Conservation (phyloP, 2,113 vertebrate species). For the Tursiops truncatus region DNA sequence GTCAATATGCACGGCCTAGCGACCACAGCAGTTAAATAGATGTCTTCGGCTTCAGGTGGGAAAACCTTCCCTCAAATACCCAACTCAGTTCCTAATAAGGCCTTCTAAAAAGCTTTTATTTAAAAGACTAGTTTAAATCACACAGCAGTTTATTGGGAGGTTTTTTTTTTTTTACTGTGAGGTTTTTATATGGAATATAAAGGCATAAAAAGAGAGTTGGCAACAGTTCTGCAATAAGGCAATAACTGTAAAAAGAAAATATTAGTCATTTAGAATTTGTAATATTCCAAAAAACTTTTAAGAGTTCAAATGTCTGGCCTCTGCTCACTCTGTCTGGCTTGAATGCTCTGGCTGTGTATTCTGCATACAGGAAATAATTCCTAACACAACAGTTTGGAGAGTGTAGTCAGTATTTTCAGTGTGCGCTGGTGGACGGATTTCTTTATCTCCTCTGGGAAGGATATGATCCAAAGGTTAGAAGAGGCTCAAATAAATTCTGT, state of each 20-base stretch:
- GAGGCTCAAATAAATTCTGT: constrained; percentile 57
- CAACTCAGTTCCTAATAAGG: neutral
- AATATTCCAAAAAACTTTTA: neutral
- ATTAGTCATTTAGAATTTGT: neutral
- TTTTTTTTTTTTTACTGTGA: neutral
- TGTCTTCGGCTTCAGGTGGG: constrained; percentile 50
- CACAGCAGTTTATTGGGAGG: neutral
- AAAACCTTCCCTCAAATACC: constrained; percentile 29
- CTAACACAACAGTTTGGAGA: constrained; percentile 32
- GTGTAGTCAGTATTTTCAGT: constrained; percentile 46
- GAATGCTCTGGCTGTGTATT: neutral
- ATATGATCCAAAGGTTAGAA: constrained; percentile 69
- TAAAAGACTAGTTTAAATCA: constrained; percentile 55
- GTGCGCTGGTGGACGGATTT: constrained; percentile 1
- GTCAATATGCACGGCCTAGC: constrained; percentile 11
- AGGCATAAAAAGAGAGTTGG: neutral
- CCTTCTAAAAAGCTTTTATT: constrained; percentile 38
- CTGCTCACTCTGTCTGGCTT: neutral
- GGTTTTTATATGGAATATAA: neutral
- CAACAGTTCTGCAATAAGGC: neutral
- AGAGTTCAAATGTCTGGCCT: neutral
- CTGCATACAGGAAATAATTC: constrained; percentile 14
- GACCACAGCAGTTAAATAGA: constrained; percentile 50
- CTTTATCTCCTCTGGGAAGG: constrained; percentile 47
- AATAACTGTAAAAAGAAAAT: neutral